Percentiles rank a stretch among this genome's conserved stretches.
Evolutionary conservation across 2,888 invertebrate species (phyloP).

Genomic region (Thysanoteuthis rhombus): DNA sequence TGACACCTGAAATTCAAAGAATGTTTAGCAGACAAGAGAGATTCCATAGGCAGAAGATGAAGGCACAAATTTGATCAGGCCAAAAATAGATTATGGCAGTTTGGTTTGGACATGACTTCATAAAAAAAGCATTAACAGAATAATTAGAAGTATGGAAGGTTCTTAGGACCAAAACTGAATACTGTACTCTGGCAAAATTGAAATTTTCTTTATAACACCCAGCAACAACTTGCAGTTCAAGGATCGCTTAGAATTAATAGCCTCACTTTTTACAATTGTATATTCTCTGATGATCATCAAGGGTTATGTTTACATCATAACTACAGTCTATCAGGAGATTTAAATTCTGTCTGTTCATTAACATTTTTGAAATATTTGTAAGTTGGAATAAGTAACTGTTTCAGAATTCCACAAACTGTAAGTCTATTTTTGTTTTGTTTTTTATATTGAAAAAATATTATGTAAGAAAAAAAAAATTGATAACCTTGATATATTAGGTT

Average conservation of each 20-base stretch:
- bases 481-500: no score
- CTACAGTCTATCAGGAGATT: neutral
- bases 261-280: neutral
- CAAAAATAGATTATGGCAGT: neutral
- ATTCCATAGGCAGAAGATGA: neutral
- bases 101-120: no score
- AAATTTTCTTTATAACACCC: no score
- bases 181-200: neutral
- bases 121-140: neutral
- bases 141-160: neutral
- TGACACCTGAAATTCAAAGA: slow-evolving; percentile 24
- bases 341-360: neutral
- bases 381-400: no score
- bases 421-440: no score
- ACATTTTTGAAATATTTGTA: no score
- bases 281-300: neutral
- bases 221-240: neutral
- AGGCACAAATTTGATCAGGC: neutral
- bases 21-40: neutral
- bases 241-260: neutral
- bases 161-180: neutral
- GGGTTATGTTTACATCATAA: neutral
- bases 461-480: no score
- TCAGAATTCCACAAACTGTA: no score
- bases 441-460: no score